Percentiles rank a stretch among this genome's conserved stretches.
phyloP scores from a whole-genome alignment of 2,888 invertebrate genomes.

The Habrosyne pyritoides region DNA sequence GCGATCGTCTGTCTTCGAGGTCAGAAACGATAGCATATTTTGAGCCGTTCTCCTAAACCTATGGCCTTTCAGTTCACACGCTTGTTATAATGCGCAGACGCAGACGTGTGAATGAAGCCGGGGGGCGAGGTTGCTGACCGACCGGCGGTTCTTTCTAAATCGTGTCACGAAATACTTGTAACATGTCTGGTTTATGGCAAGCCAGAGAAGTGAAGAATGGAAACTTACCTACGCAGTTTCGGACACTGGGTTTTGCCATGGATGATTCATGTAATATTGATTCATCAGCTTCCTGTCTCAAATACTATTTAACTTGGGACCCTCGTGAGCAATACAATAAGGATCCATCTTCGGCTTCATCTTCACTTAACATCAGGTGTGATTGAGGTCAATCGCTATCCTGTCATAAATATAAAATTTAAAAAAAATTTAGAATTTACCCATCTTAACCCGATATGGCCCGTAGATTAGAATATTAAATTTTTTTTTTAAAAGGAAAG shows the following conservation, averaged over 20 bases:
- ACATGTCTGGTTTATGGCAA: background rate
- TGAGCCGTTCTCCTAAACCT: background rate
- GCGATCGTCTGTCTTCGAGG: background rate
- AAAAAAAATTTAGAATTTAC: too few species aligned
- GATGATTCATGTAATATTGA: background rate
- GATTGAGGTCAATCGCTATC: too few species aligned
- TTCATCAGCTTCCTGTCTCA: too few species aligned
- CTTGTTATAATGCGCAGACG: conserved; percentile 25
- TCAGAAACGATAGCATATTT: background rate
- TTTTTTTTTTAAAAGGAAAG: too few species aligned
- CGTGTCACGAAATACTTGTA: conserved; percentile 13
- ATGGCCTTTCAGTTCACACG: conserved; percentile 23
- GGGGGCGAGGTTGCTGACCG: conserved; percentile 42
- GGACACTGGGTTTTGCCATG: background rate
- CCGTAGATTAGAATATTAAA: too few species aligned
- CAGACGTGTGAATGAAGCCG: conserved; percentile 36
- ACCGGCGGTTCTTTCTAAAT: conserved; percentile 27
- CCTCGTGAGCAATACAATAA: too few species aligned
- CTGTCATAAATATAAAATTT: too few species aligned
- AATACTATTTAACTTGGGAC: too few species aligned
- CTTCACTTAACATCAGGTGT: too few species aligned
- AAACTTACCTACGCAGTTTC: background rate
- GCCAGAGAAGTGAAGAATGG: background rate
- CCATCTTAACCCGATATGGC: too few species aligned
- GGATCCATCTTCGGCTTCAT: too few species aligned